Evolutionary conservation across 2,797 vertebrate species (phyloP).

Genomic region (Acestrorhynchus altus): DNA sequence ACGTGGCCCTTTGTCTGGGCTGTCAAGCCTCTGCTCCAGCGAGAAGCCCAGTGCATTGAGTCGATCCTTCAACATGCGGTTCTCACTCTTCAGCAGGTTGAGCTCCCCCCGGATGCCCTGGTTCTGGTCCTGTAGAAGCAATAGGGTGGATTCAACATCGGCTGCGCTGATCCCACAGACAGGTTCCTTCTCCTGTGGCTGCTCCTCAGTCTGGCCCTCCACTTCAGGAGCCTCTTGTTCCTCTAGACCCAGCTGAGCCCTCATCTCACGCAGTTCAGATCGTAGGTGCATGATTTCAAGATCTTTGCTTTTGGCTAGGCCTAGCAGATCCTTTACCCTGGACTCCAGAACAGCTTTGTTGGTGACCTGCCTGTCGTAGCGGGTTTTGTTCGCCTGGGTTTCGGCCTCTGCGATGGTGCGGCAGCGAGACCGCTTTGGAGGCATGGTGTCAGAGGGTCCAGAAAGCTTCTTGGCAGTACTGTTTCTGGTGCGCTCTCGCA

Average conservation of each 20-base stretch:
- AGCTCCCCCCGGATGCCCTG: constrained; percentile 85
- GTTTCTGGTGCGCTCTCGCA: constrained; percentile 78
- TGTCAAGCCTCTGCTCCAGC: constrained; percentile 84
- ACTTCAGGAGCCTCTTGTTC: constrained; percentile 57
- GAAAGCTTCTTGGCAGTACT: constrained; percentile 79
- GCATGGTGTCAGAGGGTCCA: constrained; percentile 46
- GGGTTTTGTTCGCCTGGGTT: constrained; percentile 84
- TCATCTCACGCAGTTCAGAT: constrained; percentile 82
- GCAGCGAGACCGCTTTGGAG: constrained; percentile 81
- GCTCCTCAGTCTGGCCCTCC: constrained; percentile 60
- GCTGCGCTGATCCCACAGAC: constrained; percentile 71
- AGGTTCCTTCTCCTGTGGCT: constrained; percentile 68
- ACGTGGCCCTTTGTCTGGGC: constrained; percentile 81
- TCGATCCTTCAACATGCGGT: constrained; percentile 88
- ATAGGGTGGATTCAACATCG: constrained; percentile 81
- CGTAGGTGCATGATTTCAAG: constrained; percentile 85
- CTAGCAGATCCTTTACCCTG: constrained; percentile 85
- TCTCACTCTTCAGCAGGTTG: constrained; percentile 87
- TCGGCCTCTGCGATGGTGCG: constrained; percentile 75
- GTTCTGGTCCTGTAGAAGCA: constrained; percentile 87
- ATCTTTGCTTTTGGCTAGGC: constrained; percentile 84
- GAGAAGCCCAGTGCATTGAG: constrained; percentile 88
- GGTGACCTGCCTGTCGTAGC: constrained; percentile 85
- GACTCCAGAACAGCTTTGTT: constrained; percentile 84
- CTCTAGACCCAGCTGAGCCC: constrained; percentile 82